phyloP scores from a whole-genome alignment of 2,797 vertebrate genomes.

The Propithecus perrieri region DNA sequence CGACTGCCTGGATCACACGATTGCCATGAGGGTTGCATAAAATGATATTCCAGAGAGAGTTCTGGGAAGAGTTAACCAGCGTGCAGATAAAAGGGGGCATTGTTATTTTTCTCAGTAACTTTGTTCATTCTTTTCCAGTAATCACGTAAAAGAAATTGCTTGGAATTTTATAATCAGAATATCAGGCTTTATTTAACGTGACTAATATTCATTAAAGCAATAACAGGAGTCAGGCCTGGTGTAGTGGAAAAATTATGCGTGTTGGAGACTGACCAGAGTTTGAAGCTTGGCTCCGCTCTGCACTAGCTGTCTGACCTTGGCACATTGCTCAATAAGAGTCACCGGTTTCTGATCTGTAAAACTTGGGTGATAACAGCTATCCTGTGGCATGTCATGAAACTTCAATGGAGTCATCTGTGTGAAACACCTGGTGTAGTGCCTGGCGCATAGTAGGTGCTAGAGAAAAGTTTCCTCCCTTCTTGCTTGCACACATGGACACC shows the following conservation, averaged over 20 bases:
- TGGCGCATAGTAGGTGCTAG: conserved; percentile 13
- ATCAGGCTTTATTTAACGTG: conserved; percentile 76
- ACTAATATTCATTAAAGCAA: conserved; percentile 74
- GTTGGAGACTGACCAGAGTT: conserved; percentile 51
- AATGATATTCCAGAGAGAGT: conserved; percentile 51
- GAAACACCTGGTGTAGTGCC: neutral
- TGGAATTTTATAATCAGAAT: conserved; percentile 78
- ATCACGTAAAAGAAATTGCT: conserved; percentile 66
- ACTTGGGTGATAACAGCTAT: conserved; percentile 23
- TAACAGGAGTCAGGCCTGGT: conserved; percentile 55
- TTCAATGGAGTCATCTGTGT: neutral
- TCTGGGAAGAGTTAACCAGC: conserved; percentile 66
- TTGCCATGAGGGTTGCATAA: conserved; percentile 33
- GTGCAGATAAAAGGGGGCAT: conserved; percentile 49
- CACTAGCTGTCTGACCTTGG: conserved; percentile 22
- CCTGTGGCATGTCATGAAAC: neutral
- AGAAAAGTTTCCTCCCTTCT: neutral
- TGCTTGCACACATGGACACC: rapidly evolving
- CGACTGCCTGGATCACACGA: neutral
- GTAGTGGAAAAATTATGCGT: conserved; percentile 57
- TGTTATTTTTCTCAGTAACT: conserved; percentile 58
- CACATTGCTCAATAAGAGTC: neutral
- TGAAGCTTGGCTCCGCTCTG: conserved; percentile 52
- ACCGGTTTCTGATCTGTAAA: conserved; percentile 11
- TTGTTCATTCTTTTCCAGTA: conserved; percentile 69